A percentile compares a stretch with the other conserved stretches of the same genome.
Conservation (phyloP, 2,113 vertebrate genomes). For the Ageneiosus marmoratus region DNA sequence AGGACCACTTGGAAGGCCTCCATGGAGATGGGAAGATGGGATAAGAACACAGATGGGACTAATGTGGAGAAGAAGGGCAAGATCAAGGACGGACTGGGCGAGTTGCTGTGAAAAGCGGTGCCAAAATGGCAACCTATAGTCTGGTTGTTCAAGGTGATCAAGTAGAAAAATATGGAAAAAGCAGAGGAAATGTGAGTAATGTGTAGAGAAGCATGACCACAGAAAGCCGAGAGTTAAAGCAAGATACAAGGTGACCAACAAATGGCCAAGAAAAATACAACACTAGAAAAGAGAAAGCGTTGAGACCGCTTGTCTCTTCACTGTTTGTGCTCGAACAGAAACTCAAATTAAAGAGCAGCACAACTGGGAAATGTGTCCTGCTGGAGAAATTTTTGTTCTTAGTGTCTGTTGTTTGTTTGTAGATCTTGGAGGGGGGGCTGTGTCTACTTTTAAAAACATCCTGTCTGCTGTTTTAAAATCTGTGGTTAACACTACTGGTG, state of each 20-base stretch:
- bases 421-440: neutral
- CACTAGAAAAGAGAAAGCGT: neutral
- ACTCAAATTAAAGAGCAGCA: conserved; percentile 27
- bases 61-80: too few relatives aligned
- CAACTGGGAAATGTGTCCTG: conserved; percentile 2
- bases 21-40: too few relatives aligned
- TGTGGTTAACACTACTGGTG: neutral
- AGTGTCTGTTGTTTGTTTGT: neutral
- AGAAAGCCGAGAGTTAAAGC: neutral
- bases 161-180: neutral
- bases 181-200: neutral
- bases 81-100: too few relatives aligned
- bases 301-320: neutral
- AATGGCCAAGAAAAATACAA: conserved; percentile 6
- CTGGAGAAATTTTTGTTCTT: conserved; percentile 1
- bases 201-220: neutral
- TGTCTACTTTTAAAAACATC: neutral
- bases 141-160: too few relatives aligned
- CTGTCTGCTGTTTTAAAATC: neutral
- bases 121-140: too few relatives aligned
- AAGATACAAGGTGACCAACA: neutral
- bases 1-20: too few relatives aligned
- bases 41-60: too few relatives aligned
- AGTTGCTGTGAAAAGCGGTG: too few relatives aligned
- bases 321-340: neutral